Conservation (phyloP, 2,113 vertebrate genomes). For the Trinectes maculatus region DNA sequence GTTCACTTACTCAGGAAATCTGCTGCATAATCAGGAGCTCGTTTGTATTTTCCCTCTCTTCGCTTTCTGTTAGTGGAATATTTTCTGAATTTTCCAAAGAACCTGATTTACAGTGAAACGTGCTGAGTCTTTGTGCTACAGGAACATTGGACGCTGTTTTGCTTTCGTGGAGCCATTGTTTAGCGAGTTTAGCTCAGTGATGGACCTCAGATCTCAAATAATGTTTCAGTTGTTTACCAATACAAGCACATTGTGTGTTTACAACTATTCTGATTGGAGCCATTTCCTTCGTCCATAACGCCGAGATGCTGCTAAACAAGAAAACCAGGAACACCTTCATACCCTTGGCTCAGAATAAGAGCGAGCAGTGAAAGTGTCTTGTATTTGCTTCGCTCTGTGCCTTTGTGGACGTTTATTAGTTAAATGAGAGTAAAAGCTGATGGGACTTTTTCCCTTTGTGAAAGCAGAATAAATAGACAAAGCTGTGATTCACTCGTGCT, state of each 20-base stretch:
- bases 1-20: slow-evolving; percentile 34
- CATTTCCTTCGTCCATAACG: too few relatives aligned
- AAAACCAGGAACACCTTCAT: slow-evolving; percentile 2
- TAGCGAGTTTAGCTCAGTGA: not conserved
- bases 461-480: slow-evolving; percentile 51
- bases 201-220: slow-evolving; percentile 3
- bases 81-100: slow-evolving; percentile 3
- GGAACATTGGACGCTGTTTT: not conserved
- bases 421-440: slow-evolving; percentile 39
- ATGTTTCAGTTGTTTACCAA: too few relatives aligned
- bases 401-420: not conserved
- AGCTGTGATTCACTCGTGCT: slow-evolving; percentile 22
- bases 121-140: not conserved
- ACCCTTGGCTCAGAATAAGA: not conserved
- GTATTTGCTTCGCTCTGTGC: slow-evolving; percentile 10
- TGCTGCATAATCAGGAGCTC: slow-evolving; percentile 58
- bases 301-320: slow-evolving; percentile 14
- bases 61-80: slow-evolving; percentile 11
- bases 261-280: too few relatives aligned
- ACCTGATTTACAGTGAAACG: not conserved
- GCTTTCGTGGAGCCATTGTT: not conserved
- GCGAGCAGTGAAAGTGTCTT: not conserved
- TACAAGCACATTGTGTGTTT: too few relatives aligned
- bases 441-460: slow-evolving; percentile 40
- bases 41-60: slow-evolving; percentile 13